phyloP scores from a whole-genome alignment of 2,113 vertebrate species.

The Microcebus ravelobensis region DNA sequence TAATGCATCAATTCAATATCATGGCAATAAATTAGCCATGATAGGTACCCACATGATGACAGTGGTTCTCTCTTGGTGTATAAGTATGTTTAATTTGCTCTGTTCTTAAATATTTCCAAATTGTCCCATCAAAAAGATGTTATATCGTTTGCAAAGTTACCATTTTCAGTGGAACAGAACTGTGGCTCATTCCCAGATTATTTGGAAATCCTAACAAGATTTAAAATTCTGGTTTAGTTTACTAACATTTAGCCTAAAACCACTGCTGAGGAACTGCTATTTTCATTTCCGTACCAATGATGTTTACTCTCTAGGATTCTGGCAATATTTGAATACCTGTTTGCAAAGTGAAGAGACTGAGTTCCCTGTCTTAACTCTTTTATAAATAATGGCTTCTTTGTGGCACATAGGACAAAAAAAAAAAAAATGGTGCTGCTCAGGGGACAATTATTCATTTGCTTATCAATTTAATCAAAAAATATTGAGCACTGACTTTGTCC shows the following conservation, averaged over 20 bases:
- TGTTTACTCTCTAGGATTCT: neutral
- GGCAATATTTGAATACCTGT: neutral
- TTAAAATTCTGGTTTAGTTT: neutral
- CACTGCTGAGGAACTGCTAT: neutral
- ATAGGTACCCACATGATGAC: neutral
- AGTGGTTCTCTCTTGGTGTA: neutral
- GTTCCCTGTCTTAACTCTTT: neutral
- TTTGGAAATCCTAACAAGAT: neutral
- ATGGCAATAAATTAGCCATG: neutral
- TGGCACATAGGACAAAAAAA: neutral
- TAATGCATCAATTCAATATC: neutral
- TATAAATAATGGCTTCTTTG: neutral
- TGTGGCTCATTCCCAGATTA: neutral
- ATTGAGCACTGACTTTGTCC: neutral
- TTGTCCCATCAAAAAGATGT: neutral
- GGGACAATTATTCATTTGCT: neutral
- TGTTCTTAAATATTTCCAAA: neutral
- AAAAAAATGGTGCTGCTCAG: neutral
- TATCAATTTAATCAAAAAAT: conserved; percentile 8
- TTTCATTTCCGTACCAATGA: neutral
- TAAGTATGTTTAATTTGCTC: neutral
- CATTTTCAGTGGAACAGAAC: neutral
- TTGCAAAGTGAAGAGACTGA: conserved; percentile 4
- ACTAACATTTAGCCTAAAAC: neutral
- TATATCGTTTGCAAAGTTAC: neutral